Base-by-base conservation (phyloP, 2,888 invertebrate genomes). In the Sphecodes monilicornis region DNA sequence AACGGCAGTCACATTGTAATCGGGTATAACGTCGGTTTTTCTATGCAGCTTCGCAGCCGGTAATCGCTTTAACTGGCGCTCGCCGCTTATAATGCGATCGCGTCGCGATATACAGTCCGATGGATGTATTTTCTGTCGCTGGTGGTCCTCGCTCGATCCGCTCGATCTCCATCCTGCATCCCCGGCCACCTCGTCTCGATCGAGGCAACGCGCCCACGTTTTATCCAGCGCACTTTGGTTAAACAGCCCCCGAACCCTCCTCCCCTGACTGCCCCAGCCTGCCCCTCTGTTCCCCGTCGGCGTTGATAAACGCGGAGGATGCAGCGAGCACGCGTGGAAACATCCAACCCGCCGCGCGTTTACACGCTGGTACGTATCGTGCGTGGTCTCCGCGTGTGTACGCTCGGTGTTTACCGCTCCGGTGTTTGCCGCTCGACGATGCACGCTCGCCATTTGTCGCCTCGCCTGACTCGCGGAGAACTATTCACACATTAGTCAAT, bases 1-100 rank as follows among this genome's bases (percentile, higher is more conserved):
- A 92, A 92, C 92, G 92, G 91, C 90, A 90, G 92, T 93, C 92
- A 93, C 92, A 90, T 92, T 92, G 93, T 94, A 93, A 94, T 94
- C 93, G 92, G 93, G 91, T 93, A 92, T 93, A 93, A 93, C 92
- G 92, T 84, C 81, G 90, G 90, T 88, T 92, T 93, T 93, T 93
- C 91, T 91, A 87, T 91, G 89, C 91, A 86, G 84, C 88, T 86
- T 90, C 82, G 91, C 89, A 83, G 88, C 91, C 93, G 91, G 91
- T 94, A 94, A 94, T 94, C 94, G 94, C 94, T 94, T 94, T 93
- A 94, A 91, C 93, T 84, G 91, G 92, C 93, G 94, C 93, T 90
- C 80, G 85, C 91, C 92, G 94, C 90, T 93, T 94, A 92, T 94
- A 94, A 94, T 94, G 93, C 94, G 93, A 94, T 94, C 92, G 92